These are phyloP conservation scores for Pipistrellus pygmaeus DNA, from an alignment of 2,797 vertebrate species.

Conservation along the genomic window DNA sequence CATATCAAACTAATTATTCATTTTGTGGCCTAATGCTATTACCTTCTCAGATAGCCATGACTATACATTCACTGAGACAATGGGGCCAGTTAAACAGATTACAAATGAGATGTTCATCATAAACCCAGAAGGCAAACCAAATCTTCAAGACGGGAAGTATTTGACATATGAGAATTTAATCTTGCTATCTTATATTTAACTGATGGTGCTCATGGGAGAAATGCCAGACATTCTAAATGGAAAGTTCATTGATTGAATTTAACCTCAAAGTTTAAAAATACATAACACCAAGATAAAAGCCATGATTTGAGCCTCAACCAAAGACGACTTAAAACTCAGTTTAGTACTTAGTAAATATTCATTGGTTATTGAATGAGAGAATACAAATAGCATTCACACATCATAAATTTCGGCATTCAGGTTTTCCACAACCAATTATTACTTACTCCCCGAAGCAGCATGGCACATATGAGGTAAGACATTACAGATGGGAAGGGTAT, in stretches of 20 bases:
- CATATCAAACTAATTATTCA: slow-evolving; percentile 66
- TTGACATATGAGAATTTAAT: slow-evolving; percentile 55
- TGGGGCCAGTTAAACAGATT: slow-evolving; percentile 46
- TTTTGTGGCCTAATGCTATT: slow-evolving; percentile 21
- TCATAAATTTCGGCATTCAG: background rate
- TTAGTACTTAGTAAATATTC: background rate
- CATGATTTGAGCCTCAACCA: background rate
- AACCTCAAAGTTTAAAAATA: slow-evolving; percentile 66
- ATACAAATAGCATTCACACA: slow-evolving; percentile 5
- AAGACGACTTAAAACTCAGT: slow-evolving; percentile 42
- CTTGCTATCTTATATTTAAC: slow-evolving; percentile 17
- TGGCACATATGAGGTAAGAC: background rate
- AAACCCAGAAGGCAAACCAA: slow-evolving; percentile 35
- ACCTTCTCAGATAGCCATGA: background rate
- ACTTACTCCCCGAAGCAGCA: background rate
- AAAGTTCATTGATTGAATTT: slow-evolving; percentile 60
- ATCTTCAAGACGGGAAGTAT: slow-evolving; percentile 31
- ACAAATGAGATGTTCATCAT: slow-evolving; percentile 33
- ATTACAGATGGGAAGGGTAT: background rate
- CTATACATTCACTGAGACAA: slow-evolving; percentile 51
- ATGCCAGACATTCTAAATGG: slow-evolving; percentile 33
- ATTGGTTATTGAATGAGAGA: background rate
- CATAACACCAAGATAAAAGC: slow-evolving; percentile 51
- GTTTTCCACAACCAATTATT: background rate
- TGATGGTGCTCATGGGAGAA: background rate